A percentile compares a stretch with the other conserved stretches of the same genome.
phyloP scores from a whole-genome alignment of 2,888 invertebrate genomes.

The Meta bourneti region DNA sequence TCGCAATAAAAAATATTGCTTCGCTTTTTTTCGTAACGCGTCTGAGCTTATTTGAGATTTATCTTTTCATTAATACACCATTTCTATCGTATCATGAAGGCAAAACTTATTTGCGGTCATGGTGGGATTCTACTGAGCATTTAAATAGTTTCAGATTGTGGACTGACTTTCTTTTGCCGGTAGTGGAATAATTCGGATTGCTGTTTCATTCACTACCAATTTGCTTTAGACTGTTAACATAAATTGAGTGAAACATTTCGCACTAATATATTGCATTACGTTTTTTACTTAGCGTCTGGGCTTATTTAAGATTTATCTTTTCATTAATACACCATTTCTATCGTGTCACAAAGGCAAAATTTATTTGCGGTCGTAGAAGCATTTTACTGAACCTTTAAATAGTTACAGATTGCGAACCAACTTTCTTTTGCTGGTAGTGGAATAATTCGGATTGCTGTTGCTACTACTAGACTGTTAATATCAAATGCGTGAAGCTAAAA shows the following conservation, averaged over 20 bases:
- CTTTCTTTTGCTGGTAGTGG: conserved; percentile 35
- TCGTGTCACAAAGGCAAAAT: too few species aligned
- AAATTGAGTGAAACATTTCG: conserved; percentile 20
- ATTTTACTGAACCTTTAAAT: too few species aligned
- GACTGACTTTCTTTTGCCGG: conserved; percentile 14
- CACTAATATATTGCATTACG: conserved; percentile 19
- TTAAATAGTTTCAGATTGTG: too few species aligned
- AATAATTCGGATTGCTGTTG: conserved; percentile 62
- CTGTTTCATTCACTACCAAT: conserved; percentile 54
- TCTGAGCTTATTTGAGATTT: too few species aligned
- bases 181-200: conserved; percentile 60
- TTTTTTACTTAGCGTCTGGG: neutral
- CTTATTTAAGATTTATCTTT: conserved; percentile 50
- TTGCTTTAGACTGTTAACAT: conserved; percentile 45
- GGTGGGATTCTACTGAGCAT: too few species aligned
- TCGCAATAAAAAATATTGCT: conserved; percentile 24
- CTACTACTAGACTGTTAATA: conserved; percentile 16
- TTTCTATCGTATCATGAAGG: too few species aligned
- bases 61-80: too few species aligned
- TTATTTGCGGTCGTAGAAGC: too few species aligned
- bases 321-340: too few species aligned
- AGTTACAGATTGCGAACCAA: neutral
- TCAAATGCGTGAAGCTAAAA: conserved; percentile 22
- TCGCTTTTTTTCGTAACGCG: conserved; percentile 2
- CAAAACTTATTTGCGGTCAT: too few species aligned